Base-by-base conservation (phyloP, 2,113 vertebrate genomes). In the Balaeniceps rex region DNA sequence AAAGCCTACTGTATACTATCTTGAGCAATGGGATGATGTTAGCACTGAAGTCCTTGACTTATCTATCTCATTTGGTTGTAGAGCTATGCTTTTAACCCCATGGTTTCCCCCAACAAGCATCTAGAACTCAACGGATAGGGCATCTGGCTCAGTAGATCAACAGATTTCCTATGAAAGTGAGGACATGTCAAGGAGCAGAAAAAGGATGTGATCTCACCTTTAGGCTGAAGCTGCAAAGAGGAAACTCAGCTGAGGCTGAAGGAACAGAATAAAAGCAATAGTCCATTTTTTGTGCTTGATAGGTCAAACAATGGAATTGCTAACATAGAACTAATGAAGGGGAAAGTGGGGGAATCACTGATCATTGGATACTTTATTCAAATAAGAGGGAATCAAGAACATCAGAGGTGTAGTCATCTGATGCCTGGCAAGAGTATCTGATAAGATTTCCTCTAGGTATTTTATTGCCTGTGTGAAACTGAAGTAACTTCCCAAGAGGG, bases 401-500 rank as follows among this genome's bases (percentile, higher is more conserved):
- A 28, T n/a, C 40, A 75, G 87, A 65, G 31, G 66, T 72, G 26
- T 38, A 69, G 63, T 91, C 49, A n/a, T 63, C 64, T 91, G 51
- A 75, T 94, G 63, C 66, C 55, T 88, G 84, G 81, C 84, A 68
- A 21, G 71, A 63, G 42, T 17, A 54, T 65, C 65, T 76, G 83
- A 61, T 94, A 77, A 94, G 87, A 66, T 80, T 85, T 95, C 66
- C 68, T 89, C 49, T 76, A 22, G 83, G 11, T 85, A 33, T 34
- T 94, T 93, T 91, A 91, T 80, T 91, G 93, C 89, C 89, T 70
- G 33, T 87, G 54, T 91, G 87, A 83, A 91, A 89, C 58, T 7
- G 2, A 74, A 91, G 87, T 42, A 36, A 94, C 82, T 60, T 77
- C 82, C 81, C 42, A 54, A 74, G 88, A 55, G 81, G 82, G 40